Evolutionary conservation across 2,888 invertebrate species (phyloP).

Genomic region (Parnassius glacialis): DNA sequence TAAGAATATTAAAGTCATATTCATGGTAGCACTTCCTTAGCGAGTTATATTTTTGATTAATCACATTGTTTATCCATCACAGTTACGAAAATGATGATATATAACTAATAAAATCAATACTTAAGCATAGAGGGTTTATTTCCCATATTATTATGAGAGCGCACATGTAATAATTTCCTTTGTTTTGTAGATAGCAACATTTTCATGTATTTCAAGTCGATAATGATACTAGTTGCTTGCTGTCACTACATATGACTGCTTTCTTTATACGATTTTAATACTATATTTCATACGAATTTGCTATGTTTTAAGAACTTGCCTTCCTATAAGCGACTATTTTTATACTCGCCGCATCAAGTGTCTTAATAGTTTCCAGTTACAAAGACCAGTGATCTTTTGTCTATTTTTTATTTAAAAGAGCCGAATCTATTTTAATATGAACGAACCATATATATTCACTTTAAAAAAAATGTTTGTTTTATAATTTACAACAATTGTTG

Average conservation of each 20-base stretch:
- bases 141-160: constrained; percentile 29
- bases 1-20: neutral
- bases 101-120: constrained; percentile 1
- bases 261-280: constrained; percentile 48
- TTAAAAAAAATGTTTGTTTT: no score
- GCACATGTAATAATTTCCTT: constrained; percentile 35
- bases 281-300: constrained; percentile 42
- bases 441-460: no score
- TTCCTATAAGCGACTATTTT: constrained; percentile 48
- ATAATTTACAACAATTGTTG: no score
- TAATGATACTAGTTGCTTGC: constrained; percentile 58
- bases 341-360: constrained; percentile 38
- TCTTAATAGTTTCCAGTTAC: constrained; percentile 15
- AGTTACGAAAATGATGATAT: constrained; percentile 3
- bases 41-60: constrained; percentile 15
- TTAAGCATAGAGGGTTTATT: constrained; percentile 10
- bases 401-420: neutral
- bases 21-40: constrained; percentile 27
- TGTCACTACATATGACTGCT: constrained; percentile 44
- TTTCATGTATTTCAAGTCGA: constrained; percentile 34
- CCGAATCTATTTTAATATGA: no score
- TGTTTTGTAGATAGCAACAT: constrained; percentile 29
- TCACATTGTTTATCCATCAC: constrained; percentile 18
- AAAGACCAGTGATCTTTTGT: constrained; percentile 13
- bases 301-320: constrained; percentile 42